Conservation (phyloP, 1,140 invertebrate species). For the Drosophila prosaltans region DNA sequence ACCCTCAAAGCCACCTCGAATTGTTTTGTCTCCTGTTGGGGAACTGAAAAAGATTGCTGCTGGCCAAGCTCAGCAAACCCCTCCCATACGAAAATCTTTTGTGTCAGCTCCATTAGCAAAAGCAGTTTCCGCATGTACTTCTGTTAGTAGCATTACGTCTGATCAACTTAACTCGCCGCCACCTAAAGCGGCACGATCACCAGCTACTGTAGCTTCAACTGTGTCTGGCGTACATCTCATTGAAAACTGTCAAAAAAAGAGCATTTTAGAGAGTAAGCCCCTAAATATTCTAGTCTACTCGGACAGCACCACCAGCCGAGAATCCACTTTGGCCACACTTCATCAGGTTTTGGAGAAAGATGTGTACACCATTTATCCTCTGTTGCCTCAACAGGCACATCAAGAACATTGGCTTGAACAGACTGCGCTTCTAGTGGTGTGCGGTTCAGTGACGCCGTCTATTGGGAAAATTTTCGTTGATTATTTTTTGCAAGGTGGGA, state of each 20-base stretch:
- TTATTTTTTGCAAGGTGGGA: slow-evolving; percentile 90
- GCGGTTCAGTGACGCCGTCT: slow-evolving; percentile 88
- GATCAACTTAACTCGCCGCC: slow-evolving; percentile 38
- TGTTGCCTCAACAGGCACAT: slow-evolving; percentile 86
- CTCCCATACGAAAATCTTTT: slow-evolving; percentile 16
- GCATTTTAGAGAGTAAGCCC: slow-evolving; percentile 85
- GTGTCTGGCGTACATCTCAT: slow-evolving; percentile 43
- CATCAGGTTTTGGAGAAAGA: slow-evolving; percentile 88
- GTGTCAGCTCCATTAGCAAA: slow-evolving; percentile 3
- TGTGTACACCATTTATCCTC: slow-evolving; percentile 90
- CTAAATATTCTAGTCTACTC: slow-evolving; percentile 93
- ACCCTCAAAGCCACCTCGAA: slow-evolving; percentile 36
- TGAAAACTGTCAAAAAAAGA: slow-evolving; percentile 63
- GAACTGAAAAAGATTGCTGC: slow-evolving; percentile 59
- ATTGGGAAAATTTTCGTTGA: slow-evolving; percentile 87
- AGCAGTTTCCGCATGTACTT: background rate
- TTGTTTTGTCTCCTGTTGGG: slow-evolving; percentile 18
- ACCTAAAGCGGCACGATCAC: background rate
- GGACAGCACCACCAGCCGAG: slow-evolving; percentile 88
- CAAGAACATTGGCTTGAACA: slow-evolving; percentile 88
- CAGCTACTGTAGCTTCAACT: slow-evolving; percentile 3
- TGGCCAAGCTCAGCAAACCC: slow-evolving; percentile 9
- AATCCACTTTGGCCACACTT: slow-evolving; percentile 88
- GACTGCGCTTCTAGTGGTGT: slow-evolving; percentile 89
- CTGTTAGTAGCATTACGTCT: slow-evolving; percentile 50